Conservation (phyloP, 2,888 invertebrate species). For the Crocallis elinguaria region DNA sequence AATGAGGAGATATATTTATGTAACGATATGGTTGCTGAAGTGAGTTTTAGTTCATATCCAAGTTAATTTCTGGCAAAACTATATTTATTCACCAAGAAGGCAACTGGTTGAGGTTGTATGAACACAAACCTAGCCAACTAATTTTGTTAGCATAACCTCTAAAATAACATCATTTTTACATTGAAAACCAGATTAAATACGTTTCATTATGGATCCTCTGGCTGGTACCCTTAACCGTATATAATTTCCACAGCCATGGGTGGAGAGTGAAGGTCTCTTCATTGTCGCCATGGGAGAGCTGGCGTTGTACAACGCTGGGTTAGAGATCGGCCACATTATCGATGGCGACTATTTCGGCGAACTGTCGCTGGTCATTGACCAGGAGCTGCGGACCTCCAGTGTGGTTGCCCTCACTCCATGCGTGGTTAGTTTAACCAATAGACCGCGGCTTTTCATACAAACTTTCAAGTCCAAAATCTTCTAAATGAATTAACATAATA, state of each 20-base stretch:
- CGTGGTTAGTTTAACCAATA: slow-evolving; percentile 34
- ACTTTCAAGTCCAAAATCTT: too few species aligned
- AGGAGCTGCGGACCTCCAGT: slow-evolving; percentile 39
- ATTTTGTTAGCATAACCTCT: too few species aligned
- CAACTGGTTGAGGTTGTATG: too few species aligned
- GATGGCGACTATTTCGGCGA: slow-evolving; percentile 54
- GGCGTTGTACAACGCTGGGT: slow-evolving; percentile 42
- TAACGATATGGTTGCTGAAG: slow-evolving; percentile 43
- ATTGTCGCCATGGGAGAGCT: slow-evolving; percentile 45
- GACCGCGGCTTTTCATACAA: too few species aligned
- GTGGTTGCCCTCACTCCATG: slow-evolving; percentile 44
- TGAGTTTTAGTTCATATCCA: too few species aligned
- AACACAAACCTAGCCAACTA: too few species aligned
- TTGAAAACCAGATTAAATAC: too few species aligned
- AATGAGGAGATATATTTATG: slow-evolving; percentile 43
- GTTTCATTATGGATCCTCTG: too few species aligned
- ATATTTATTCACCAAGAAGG: too few species aligned
- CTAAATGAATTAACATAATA: too few species aligned
- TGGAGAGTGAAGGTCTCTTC: slow-evolving; percentile 46
- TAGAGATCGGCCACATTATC: slow-evolving; percentile 46
- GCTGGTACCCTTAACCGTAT: not conserved
- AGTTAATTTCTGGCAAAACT: too few species aligned
- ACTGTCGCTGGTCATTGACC: slow-evolving; percentile 48
- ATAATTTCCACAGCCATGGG: slow-evolving; percentile 36
- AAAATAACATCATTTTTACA: too few species aligned